phyloP scores from a whole-genome alignment of 2,113 vertebrate genomes.

The Haemorhous mexicanus region DNA sequence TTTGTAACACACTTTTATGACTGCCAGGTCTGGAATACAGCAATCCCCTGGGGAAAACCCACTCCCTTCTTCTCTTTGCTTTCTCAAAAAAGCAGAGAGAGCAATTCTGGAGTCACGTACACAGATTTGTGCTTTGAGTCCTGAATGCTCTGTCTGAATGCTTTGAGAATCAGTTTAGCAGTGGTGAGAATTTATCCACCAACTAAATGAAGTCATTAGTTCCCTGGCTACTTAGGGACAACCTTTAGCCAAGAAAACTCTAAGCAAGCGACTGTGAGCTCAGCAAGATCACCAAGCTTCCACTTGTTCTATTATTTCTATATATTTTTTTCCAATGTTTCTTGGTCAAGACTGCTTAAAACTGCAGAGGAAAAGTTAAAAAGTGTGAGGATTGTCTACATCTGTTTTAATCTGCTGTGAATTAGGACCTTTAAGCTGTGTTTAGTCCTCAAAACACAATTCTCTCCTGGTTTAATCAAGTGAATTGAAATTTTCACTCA shows the following conservation, averaged over 20 bases:
- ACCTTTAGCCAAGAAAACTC: not conserved
- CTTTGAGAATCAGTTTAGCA: not conserved
- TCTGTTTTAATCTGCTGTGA: not conserved
- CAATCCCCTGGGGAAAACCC: not conserved
- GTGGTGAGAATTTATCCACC: accelerated
- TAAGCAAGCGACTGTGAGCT: not conserved
- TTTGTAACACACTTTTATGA: not conserved
- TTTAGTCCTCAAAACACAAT: not conserved
- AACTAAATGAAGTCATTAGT: not conserved
- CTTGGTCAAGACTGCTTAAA: not conserved
- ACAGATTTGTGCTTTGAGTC: not conserved
- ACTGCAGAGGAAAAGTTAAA: not conserved
- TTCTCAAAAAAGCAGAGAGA: not conserved
- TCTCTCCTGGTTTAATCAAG: not conserved
- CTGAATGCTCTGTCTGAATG: not conserved
- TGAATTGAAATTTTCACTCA: not conserved
- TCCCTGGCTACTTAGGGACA: not conserved
- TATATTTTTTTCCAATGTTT: accelerated
- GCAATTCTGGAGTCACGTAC: accelerated
- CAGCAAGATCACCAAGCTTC: not conserved
- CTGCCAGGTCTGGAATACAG: not conserved
- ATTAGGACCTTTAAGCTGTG: not conserved
- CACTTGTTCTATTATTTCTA: not conserved
- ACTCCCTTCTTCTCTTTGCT: not conserved
- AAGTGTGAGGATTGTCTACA: not conserved